A percentile compares a stretch with the other conserved stretches of the same genome.
Conservation (phyloP, 2,113 vertebrate genomes). For the Grantiella picta region DNA sequence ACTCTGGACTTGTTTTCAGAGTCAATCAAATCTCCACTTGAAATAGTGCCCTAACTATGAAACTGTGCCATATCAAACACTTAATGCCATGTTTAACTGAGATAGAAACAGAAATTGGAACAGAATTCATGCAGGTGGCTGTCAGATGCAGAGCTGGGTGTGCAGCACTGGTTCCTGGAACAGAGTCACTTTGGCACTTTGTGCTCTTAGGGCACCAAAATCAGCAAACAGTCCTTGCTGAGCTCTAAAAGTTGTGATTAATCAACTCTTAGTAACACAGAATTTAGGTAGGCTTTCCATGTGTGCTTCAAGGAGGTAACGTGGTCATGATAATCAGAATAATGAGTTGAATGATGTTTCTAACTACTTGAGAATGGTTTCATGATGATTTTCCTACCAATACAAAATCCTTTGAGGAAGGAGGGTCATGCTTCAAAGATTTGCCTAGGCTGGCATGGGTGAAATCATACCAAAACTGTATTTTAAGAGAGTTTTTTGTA, state of each 20-base stretch:
- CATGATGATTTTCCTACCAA: neutral
- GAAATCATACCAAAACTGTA: neutral
- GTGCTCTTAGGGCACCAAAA: neutral
- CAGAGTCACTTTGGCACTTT: neutral
- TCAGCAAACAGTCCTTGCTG: neutral
- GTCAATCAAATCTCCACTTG: neutral
- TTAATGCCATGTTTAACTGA: neutral
- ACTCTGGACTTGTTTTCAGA: neutral
- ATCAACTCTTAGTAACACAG: accelerated
- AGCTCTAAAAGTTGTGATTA: neutral
- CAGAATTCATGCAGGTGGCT: neutral
- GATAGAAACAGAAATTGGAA: neutral
- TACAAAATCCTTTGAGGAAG: neutral
- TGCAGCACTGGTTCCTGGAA: neutral
- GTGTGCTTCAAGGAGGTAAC: neutral
- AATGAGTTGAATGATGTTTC: neutral
- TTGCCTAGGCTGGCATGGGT: neutral
- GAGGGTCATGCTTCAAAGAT: neutral
- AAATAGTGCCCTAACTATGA: neutral
- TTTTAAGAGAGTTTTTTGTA: neutral
- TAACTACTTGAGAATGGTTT: neutral
- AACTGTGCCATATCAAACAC: neutral
- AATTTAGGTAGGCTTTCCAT: neutral
- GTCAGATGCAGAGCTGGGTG: neutral
- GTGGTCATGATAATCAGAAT: neutral